phyloP scores from a whole-genome alignment of 2,797 vertebrate genomes.

The Merluccius polli region DNA sequence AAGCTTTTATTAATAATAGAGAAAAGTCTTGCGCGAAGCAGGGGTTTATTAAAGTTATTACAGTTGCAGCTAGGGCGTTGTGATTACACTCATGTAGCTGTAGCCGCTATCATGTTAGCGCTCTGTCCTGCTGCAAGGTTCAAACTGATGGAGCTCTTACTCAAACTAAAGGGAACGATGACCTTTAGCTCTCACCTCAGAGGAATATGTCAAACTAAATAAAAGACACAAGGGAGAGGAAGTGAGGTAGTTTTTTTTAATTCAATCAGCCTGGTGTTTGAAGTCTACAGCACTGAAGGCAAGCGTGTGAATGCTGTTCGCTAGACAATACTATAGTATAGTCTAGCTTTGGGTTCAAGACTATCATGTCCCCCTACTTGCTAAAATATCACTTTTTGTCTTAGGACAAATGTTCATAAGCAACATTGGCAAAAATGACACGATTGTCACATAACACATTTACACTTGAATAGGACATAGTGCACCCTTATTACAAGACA shows the following conservation, averaged over 20 bases:
- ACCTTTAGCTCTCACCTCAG: neutral
- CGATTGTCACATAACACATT: neutral
- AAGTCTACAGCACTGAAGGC: neutral
- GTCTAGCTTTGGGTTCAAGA: neutral
- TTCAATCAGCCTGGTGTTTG: neutral
- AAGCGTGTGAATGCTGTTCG: neutral
- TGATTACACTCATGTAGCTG: slow-evolving; percentile 61
- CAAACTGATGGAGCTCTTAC: neutral
- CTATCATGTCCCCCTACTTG: too few relatives aligned
- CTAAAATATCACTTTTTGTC: neutral
- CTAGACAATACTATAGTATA: neutral
- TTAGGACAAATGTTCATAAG: neutral
- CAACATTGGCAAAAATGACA: neutral
- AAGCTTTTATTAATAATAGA: slow-evolving; percentile 72
- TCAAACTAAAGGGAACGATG: neutral
- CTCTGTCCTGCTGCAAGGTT: neutral
- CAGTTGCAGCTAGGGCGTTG: slow-evolving; percentile 52
- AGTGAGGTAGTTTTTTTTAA: too few relatives aligned
- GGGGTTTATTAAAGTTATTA: slow-evolving; percentile 63
- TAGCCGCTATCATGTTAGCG: slow-evolving; percentile 38
- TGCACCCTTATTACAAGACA: neutral
- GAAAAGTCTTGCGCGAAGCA: slow-evolving; percentile 70
- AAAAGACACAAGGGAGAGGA: neutral
- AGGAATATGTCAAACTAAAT: neutral
- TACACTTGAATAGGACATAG: neutral